These are phyloP conservation scores for Temnothorax curvispinosus DNA, from an alignment of 1,140 invertebrate species.

Conservation along the genomic window DNA sequence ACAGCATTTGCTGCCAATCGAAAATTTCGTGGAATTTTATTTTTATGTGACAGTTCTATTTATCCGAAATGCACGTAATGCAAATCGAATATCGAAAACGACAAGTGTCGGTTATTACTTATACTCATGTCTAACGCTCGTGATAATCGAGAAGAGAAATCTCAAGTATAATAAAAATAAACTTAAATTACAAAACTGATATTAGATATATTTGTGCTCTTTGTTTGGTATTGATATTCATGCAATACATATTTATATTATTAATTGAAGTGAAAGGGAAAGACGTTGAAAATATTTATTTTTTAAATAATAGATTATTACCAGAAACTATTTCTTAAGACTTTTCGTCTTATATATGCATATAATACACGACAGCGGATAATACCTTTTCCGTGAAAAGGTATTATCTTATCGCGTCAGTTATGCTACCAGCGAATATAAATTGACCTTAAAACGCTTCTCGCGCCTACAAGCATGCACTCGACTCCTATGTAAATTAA, in stretches of 20 bases:
- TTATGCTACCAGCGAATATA: slow-evolving; percentile 34
- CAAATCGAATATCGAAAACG: not conserved
- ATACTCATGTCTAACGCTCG: not conserved
- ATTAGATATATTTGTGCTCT: too few species aligned
- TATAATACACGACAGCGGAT: not conserved
- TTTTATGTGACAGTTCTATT: not conserved
- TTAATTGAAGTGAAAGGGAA: too few species aligned
- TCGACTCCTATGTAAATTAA: slow-evolving; percentile 37
- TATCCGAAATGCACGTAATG: not conserved
- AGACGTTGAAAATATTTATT: not conserved
- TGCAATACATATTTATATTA: too few species aligned
- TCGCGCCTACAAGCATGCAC: slow-evolving; percentile 5
- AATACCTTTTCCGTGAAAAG: slow-evolving; percentile 5
- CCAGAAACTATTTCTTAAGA: not conserved
- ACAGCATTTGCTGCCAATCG: not conserved
- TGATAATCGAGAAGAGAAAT: not conserved
- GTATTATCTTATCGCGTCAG: slow-evolving; percentile 7
- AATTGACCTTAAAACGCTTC: slow-evolving; percentile 32
- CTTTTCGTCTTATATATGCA: not conserved
- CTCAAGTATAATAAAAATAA: too few species aligned
- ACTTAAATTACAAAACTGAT: too few species aligned
- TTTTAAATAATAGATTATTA: not conserved
- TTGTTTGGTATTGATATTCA: too few species aligned
- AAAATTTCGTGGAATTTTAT: not conserved
- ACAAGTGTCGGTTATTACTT: too few species aligned